A percentile compares a stretch with the other conserved stretches of the same genome.
Evolutionary conservation across 2,888 invertebrate species (phyloP).

Genomic region (Agrotis clavis): DNA sequence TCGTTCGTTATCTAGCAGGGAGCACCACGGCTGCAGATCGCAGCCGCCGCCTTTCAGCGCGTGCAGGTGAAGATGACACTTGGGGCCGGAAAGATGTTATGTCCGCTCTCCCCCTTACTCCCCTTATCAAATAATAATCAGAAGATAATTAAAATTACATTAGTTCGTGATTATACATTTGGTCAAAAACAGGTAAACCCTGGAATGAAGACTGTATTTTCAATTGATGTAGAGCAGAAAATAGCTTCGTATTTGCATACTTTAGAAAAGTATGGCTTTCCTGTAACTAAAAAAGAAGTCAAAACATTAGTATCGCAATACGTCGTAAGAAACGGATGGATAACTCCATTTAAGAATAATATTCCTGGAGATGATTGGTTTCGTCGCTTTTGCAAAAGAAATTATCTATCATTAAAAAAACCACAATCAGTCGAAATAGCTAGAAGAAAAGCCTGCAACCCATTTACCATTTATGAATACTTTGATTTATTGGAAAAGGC

Average conservation of each 20-base stretch:
- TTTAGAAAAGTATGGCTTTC: conserved; percentile 1
- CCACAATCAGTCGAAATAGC: conserved; percentile 3
- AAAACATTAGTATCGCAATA: conserved; percentile 1
- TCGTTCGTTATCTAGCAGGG: no score
- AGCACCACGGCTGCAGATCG: no score
- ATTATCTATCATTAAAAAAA: neutral
- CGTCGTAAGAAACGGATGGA: neutral
- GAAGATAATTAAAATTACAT: no score
- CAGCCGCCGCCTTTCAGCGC: no score
- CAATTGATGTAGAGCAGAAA: neutral
- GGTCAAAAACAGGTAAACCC: no score
- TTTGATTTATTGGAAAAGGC: conserved; percentile 1
- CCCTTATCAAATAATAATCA: no score
- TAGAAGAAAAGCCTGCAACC: neutral
- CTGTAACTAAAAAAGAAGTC: neutral
- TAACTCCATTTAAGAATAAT: neutral
- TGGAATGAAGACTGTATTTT: neutral
- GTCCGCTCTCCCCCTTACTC: no score
- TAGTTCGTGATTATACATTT: no score
- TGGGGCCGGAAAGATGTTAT: no score
- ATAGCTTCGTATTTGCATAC: neutral
- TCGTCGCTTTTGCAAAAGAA: neutral
- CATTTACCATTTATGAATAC: neutral
- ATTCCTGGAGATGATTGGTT: neutral
- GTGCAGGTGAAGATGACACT: no score